Conservation (phyloP, 2,113 vertebrate species). For the Fulica atra region DNA sequence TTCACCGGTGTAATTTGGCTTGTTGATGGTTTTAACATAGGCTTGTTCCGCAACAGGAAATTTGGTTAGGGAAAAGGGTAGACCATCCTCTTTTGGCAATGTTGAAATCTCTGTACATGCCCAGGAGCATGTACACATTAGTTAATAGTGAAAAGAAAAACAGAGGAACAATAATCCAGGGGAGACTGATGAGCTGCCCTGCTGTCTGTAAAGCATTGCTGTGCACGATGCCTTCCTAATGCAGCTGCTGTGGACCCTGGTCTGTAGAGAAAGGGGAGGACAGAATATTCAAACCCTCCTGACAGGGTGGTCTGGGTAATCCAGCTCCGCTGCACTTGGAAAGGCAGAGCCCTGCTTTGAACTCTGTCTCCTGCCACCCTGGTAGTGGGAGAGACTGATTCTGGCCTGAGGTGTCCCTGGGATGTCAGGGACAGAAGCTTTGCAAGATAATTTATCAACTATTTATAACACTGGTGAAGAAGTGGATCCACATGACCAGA, state of each 20-base stretch:
- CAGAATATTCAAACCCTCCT: neutral
- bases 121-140: rapidly evolving
- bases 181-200: neutral
- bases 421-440: neutral
- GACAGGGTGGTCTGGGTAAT: neutral
- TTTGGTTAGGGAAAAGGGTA: neutral
- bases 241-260: neutral
- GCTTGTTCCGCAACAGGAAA: neutral
- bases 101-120: neutral
- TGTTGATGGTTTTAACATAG: neutral
- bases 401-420: neutral
- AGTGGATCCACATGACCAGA: neutral
- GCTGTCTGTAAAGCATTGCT: neutral
- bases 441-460: neutral
- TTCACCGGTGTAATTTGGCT: neutral
- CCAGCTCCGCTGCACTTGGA: neutral
- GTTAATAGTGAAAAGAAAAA: neutral
- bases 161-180: neutral
- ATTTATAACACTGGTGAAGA: neutral
- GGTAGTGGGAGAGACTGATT: neutral
- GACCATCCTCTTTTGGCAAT: neutral
- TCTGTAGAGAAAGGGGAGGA: rapidly evolving
- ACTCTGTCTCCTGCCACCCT: neutral
- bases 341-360: neutral
- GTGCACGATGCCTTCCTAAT: neutral